Evolutionary conservation across 1,140 invertebrate species (phyloP).

Genomic region (Octopus bimaculoides): DNA sequence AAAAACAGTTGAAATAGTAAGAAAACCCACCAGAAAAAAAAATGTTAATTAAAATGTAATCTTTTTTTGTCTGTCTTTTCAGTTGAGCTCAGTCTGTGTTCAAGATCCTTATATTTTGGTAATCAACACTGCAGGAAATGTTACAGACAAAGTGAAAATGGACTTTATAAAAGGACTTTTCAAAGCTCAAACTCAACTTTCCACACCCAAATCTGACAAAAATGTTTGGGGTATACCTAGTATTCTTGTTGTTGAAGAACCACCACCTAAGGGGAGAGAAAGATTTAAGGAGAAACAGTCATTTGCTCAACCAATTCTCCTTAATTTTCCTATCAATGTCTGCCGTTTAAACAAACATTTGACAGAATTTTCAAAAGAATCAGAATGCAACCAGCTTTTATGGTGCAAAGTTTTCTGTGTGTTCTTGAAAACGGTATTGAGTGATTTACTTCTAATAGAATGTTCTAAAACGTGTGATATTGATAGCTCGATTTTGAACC

Average conservation of each 20-base stretch:
- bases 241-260: background rate
- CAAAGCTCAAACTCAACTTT: conserved; percentile 32
- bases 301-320: too few species aligned
- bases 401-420: background rate
- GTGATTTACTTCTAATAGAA: background rate
- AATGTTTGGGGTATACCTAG: background rate
- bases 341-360: background rate
- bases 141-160: conserved; percentile 36
- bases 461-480: background rate
- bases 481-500: too few species aligned
- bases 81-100: conserved; percentile 35
- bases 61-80: conserved; percentile 13
- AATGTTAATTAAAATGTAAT: too few species aligned
- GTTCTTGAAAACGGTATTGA: background rate
- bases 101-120: conserved; percentile 50
- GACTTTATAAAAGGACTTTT: conserved; percentile 32
- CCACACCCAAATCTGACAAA: background rate
- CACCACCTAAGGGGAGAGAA: background rate
- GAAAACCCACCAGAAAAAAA: too few species aligned
- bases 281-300: too few species aligned
- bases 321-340: background rate
- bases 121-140: conserved; percentile 45
- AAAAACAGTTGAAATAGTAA: too few species aligned
- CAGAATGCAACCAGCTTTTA: background rate
- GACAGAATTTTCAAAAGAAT: background rate